phyloP scores from a whole-genome alignment of 2,113 vertebrate species.

The Eulemur rufifrons region DNA sequence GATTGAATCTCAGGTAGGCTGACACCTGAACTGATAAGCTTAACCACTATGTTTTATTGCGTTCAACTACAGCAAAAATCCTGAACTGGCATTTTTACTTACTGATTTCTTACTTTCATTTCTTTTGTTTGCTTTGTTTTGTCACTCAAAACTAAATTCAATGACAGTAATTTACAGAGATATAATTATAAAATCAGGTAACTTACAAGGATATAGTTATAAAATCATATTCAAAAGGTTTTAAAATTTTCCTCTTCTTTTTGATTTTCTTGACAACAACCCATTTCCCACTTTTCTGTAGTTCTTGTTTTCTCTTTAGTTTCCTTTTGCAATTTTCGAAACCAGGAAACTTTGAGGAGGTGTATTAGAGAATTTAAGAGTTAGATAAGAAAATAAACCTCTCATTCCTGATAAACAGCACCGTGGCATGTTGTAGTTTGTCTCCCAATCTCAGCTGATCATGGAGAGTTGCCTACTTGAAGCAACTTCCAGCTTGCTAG shows the following conservation, averaged over 20 bases:
- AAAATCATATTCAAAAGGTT: constrained; percentile 34
- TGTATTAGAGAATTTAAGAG: constrained; percentile 25
- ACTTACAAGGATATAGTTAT: background rate
- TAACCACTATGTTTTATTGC: background rate
- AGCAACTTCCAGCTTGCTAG: constrained; percentile 37
- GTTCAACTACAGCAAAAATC: constrained; percentile 19
- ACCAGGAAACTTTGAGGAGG: constrained; percentile 14
- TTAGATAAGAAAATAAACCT: constrained; percentile 23
- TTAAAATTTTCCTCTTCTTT: background rate
- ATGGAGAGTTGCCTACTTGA: constrained; percentile 18
- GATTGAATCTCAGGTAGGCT: background rate
- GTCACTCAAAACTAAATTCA: constrained; percentile 28
- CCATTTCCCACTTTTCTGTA: background rate
- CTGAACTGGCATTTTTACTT: background rate
- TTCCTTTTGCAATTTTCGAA: constrained; percentile 48
- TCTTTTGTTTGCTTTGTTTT: constrained; percentile 20
- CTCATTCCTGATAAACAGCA: constrained; percentile 6
- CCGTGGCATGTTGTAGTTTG: background rate
- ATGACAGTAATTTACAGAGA: background rate
- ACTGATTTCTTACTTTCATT: background rate
- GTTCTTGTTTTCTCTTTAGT: background rate
- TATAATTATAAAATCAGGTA: background rate
- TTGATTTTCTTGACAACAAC: background rate
- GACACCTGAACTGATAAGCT: background rate
- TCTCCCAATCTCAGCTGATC: constrained; percentile 10